Conservation (phyloP, 2,113 vertebrate species). For the Suncus etruscus region DNA sequence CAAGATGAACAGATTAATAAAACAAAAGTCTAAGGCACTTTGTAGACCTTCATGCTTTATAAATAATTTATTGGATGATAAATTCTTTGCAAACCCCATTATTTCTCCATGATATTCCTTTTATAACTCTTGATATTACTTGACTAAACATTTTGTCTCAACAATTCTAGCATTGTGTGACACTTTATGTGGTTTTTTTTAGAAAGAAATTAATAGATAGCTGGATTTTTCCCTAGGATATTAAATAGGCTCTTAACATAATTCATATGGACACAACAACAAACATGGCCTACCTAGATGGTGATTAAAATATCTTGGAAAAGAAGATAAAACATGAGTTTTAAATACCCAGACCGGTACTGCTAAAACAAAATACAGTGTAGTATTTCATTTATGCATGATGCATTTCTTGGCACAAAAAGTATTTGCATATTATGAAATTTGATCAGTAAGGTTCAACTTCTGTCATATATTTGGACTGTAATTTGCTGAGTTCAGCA, state of each 20-base stretch:
- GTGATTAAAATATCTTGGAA: slow-evolving; percentile 33
- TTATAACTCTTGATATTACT: slow-evolving; percentile 15
- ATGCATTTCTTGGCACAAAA: slow-evolving; percentile 26
- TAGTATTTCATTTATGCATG: slow-evolving; percentile 62
- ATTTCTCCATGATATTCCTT: neutral
- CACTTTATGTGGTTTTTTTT: slow-evolving; percentile 16
- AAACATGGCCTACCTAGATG: neutral
- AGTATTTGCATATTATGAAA: slow-evolving; percentile 30
- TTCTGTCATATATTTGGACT: slow-evolving; percentile 37
- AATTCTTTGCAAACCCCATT: neutral
- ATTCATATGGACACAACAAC: neutral
- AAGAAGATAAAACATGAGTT: slow-evolving; percentile 55
- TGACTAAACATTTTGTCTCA: slow-evolving; percentile 25
- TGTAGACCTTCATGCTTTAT: neutral
- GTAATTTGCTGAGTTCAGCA: slow-evolving; percentile 50
- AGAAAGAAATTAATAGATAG: slow-evolving; percentile 35
- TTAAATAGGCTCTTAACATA: neutral
- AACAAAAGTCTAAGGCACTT: neutral
- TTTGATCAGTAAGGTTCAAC: slow-evolving; percentile 57
- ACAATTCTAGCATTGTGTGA: slow-evolving; percentile 8
- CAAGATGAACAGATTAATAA: slow-evolving; percentile 9
- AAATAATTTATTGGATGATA: neutral
- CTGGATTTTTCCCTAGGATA: neutral
- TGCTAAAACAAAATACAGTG: neutral
- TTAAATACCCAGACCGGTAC: neutral